phyloP scores from a whole-genome alignment of 2,888 invertebrate genomes.

The Schrankia costaestrigalis region DNA sequence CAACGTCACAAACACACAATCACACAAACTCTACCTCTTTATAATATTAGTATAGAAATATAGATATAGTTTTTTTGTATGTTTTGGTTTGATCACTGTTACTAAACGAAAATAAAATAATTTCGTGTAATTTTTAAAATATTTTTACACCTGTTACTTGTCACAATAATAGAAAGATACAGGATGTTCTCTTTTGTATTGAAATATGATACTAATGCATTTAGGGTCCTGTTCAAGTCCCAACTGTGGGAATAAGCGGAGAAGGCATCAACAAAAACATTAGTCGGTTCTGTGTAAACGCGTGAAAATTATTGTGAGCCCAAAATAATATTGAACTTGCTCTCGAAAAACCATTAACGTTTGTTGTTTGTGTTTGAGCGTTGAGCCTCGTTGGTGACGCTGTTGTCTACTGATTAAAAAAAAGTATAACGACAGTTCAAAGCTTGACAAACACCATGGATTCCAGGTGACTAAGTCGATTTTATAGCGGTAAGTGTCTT shows the following conservation, averaged over 20 bases:
- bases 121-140: too few species aligned
- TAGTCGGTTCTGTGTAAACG: constrained; percentile 56
- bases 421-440: constrained; percentile 26
- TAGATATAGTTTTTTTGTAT: too few species aligned
- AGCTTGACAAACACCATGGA: constrained; percentile 21
- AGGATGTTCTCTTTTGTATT: constrained; percentile 19
- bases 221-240: constrained; percentile 40
- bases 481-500: too few species aligned
- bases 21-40: too few species aligned
- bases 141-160: too few species aligned
- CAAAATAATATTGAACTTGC: constrained; percentile 74
- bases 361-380: constrained; percentile 63
- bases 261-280: constrained; percentile 61
- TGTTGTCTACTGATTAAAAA: constrained; percentile 47
- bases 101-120: too few species aligned
- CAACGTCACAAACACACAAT: too few species aligned
- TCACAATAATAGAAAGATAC: background rate
- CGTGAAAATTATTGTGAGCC: constrained; percentile 72
- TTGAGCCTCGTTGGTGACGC: constrained; percentile 35
- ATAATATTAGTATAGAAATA: too few species aligned
- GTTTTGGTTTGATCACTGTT: too few species aligned
- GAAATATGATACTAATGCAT: constrained; percentile 36
- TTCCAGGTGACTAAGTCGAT: constrained; percentile 18
- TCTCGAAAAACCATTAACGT: constrained; percentile 73
- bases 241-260: constrained; percentile 53